Percentiles rank a stretch among this genome's conserved stretches.
Evolutionary conservation across 2,888 invertebrate species (phyloP).

Genomic region (Acrobasis consociella): DNA sequence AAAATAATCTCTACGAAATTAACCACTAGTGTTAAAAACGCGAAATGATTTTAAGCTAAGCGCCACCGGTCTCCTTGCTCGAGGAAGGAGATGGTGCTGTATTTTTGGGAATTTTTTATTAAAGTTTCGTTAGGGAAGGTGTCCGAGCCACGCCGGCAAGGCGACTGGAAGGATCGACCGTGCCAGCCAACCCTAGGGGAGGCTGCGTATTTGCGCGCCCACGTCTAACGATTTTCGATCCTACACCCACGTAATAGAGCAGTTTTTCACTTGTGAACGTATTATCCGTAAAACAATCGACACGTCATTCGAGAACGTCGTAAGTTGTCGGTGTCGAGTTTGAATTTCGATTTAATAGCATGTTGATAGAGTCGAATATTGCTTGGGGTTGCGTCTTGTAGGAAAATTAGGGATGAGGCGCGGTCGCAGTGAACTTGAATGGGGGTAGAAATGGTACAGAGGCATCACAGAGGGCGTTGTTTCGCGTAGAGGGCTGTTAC

Average conservation of each 20-base stretch:
- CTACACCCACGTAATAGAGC: constrained; percentile 44
- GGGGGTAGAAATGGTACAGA: constrained; percentile 56
- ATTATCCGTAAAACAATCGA: constrained; percentile 49
- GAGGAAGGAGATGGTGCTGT: constrained; percentile 70
- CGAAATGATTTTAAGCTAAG: constrained; percentile 54
- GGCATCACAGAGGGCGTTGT: constrained; percentile 69
- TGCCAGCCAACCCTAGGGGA: constrained; percentile 74
- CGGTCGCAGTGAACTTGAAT: constrained; percentile 61
- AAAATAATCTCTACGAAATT: constrained; percentile 68
- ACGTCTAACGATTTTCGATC: constrained; percentile 42
- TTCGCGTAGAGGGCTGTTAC: constrained; percentile 57
- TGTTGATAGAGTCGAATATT: constrained; percentile 43
- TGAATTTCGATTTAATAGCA: constrained; percentile 41
- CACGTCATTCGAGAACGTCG: constrained; percentile 46
- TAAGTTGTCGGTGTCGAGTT: constrained; percentile 37
- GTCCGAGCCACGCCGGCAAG: constrained; percentile 75
- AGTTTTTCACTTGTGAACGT: constrained; percentile 39
- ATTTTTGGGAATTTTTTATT: constrained; percentile 52
- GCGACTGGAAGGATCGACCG: constrained; percentile 81
- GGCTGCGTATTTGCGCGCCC: constrained; percentile 73
- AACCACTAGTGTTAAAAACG: constrained; percentile 72
- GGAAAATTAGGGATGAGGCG: constrained; percentile 64
- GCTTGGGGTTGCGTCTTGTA: constrained; percentile 33
- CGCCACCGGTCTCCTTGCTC: constrained; percentile 67
- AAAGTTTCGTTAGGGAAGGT: constrained; percentile 58